A percentile compares a stretch with the other conserved stretches of the same genome.
Evolutionary conservation across 2,888 invertebrate species (phyloP).

Genomic region (Diplolepis rosae): DNA sequence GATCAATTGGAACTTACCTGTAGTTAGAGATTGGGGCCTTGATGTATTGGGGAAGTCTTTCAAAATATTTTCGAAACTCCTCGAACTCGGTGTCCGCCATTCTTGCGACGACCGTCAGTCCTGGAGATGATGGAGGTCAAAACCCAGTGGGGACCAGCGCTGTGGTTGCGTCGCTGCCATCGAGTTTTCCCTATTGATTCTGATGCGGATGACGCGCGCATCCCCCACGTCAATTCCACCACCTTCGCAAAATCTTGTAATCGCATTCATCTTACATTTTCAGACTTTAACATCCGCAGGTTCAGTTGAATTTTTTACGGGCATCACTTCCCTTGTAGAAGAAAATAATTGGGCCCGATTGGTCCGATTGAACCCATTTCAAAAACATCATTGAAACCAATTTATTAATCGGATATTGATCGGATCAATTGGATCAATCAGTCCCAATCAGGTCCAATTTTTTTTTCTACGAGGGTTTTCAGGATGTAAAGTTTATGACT

Average conservation of each 20-base stretch:
- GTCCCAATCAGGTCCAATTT: too few relatives aligned
- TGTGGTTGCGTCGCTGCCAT: conserved; percentile 53
- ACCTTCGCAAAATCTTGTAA: conserved; percentile 21
- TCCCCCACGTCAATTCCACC: conserved; percentile 48
- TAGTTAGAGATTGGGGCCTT: conserved; percentile 89
- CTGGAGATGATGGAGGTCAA: conserved; percentile 38
- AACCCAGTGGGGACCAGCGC: conserved; percentile 43
- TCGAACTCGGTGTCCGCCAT: conserved; percentile 97
- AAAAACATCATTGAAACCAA: too few relatives aligned
- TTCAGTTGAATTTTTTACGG: not conserved
- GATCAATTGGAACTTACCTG: conserved; percentile 81
- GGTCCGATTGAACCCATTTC: too few relatives aligned
- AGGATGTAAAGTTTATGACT: not conserved
- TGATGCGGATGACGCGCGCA: conserved; percentile 57
- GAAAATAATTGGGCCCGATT: too few relatives aligned
- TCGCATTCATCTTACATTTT: not conserved
- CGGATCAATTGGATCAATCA: too few relatives aligned
- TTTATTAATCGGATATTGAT: too few relatives aligned
- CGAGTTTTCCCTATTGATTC: conserved; percentile 65
- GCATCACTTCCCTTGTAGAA: too few relatives aligned
- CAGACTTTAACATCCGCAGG: not conserved
- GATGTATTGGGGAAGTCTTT: conserved; percentile 85
- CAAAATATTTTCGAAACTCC: conserved; percentile 91
- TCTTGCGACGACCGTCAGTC: conserved; percentile 51
- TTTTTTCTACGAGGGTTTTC: too few relatives aligned